Evolutionary conservation across 2,113 vertebrate species (phyloP).

Genomic region (Antechinus stuartii): DNA sequence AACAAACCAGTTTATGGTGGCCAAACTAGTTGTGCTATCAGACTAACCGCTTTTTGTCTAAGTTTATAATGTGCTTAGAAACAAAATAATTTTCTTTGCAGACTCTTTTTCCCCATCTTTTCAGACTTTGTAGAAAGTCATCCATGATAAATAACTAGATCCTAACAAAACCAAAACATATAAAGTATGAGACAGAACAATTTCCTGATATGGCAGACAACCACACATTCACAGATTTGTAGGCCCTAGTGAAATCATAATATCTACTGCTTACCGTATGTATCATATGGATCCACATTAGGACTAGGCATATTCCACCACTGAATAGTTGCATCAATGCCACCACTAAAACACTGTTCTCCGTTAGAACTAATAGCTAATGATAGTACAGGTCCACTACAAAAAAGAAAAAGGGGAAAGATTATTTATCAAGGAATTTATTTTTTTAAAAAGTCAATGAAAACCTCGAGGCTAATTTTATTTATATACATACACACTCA

Average conservation of each 20-base stretch:
- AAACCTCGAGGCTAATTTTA: slow-evolving; percentile 33
- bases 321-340: slow-evolving; percentile 96
- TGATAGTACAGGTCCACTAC: slow-evolving; percentile 95
- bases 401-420: slow-evolving; percentile 59
- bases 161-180: background rate
- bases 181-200: background rate
- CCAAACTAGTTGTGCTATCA: background rate
- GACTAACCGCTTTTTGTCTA: background rate
- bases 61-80: background rate
- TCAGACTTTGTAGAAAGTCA: background rate
- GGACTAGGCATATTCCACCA: slow-evolving; percentile 99
- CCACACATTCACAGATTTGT: background rate
- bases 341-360: slow-evolving; percentile 98
- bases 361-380: slow-evolving; percentile 94
- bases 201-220: background rate
- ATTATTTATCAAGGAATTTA: slow-evolving; percentile 42
- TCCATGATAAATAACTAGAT: background rate
- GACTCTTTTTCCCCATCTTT: background rate
- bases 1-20: background rate
- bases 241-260: background rate
- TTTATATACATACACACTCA: too few relatives aligned
- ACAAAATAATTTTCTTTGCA: background rate
- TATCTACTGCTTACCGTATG: slow-evolving; percentile 88
- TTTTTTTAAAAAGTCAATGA: slow-evolving; percentile 41
- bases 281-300: slow-evolving; percentile 97